Evolutionary conservation across 2,113 vertebrate species (phyloP).

Genomic region (Mus musculus): DNA sequence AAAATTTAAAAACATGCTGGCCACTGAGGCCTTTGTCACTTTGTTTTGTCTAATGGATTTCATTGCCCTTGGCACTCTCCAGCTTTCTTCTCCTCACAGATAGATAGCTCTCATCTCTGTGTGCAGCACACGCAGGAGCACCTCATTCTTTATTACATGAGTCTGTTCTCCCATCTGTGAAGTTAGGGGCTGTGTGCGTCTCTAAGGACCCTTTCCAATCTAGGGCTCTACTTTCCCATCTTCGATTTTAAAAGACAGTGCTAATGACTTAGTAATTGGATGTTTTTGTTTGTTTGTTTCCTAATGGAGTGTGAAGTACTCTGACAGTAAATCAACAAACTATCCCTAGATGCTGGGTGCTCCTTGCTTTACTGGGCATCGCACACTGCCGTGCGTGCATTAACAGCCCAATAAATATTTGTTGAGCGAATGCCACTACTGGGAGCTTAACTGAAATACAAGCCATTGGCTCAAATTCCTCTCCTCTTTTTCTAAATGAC

Average conservation of each 20-base stretch:
- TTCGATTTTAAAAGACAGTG: slow-evolving; percentile 69
- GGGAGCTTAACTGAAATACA: slow-evolving; percentile 60
- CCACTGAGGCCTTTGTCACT: background rate
- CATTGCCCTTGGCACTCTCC: background rate
- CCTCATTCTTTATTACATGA: background rate
- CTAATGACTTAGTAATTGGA: slow-evolving; percentile 82
- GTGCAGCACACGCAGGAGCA: background rate
- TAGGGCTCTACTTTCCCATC: slow-evolving; percentile 32
- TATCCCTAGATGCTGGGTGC: slow-evolving; percentile 5
- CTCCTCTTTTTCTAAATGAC: slow-evolving; percentile 33
- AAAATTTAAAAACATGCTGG: background rate
- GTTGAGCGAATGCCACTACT: slow-evolving; percentile 46
- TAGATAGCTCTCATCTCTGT: background rate
- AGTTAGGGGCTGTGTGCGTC: slow-evolving; percentile 49
- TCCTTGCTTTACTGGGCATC: slow-evolving; percentile 27
- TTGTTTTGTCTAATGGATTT: background rate
- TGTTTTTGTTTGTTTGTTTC: slow-evolving; percentile 83
- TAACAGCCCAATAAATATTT: slow-evolving; percentile 74
- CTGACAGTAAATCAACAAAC: slow-evolving; percentile 75
- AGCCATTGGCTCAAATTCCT: slow-evolving; percentile 40
- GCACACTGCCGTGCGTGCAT: slow-evolving; percentile 51
- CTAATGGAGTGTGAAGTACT: slow-evolving; percentile 80
- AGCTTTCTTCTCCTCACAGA: background rate
- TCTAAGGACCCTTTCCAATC: slow-evolving; percentile 58
- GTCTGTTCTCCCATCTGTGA: slow-evolving; percentile 73